Evolutionary conservation across 2,797 vertebrate species (phyloP).

Genomic region (Eutrigla gurnardus): DNA sequence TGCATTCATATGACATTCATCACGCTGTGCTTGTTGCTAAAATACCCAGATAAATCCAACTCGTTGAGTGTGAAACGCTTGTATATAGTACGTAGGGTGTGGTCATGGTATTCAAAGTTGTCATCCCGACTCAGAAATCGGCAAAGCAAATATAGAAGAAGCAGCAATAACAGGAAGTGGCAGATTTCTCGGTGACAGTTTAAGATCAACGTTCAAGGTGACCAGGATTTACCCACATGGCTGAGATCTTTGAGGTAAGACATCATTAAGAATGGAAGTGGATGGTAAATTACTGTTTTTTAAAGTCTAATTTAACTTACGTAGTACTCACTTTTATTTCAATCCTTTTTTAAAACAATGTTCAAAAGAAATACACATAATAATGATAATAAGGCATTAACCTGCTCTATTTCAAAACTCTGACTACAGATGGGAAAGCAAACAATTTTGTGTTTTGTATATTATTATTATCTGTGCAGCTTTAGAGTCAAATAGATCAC

Average conservation of each 20-base stretch:
- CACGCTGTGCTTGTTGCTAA: not conserved
- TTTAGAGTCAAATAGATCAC: too few species aligned
- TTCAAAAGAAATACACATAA: too few species aligned
- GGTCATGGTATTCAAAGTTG: too few species aligned
- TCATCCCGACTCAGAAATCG: not conserved
- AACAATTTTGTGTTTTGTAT: too few species aligned
- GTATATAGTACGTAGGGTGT: not conserved
- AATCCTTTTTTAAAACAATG: too few species aligned
- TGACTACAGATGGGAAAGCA: too few species aligned
- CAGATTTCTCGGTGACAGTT: not conserved
- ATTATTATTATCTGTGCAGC: too few species aligned
- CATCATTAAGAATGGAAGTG: not conserved
- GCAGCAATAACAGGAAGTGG: slow-evolving; percentile 39
- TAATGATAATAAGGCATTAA: too few species aligned
- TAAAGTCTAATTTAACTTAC: not conserved
- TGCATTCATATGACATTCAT: not conserved
- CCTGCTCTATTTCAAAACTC: not conserved
- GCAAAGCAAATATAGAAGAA: slow-evolving; percentile 8
- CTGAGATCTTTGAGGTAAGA: slow-evolving; percentile 28
- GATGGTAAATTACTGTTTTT: not conserved
- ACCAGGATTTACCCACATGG: slow-evolving; percentile 31
- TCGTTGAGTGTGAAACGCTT: not conserved
- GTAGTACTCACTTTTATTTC: not conserved
- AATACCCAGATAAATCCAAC: not conserved
- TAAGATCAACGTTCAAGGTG: slow-evolving; percentile 5